Percentiles rank a stretch among this genome's conserved stretches.
Evolutionary conservation across 2,113 vertebrate genomes (phyloP).

Genomic region (Chitala chitala): DNA sequence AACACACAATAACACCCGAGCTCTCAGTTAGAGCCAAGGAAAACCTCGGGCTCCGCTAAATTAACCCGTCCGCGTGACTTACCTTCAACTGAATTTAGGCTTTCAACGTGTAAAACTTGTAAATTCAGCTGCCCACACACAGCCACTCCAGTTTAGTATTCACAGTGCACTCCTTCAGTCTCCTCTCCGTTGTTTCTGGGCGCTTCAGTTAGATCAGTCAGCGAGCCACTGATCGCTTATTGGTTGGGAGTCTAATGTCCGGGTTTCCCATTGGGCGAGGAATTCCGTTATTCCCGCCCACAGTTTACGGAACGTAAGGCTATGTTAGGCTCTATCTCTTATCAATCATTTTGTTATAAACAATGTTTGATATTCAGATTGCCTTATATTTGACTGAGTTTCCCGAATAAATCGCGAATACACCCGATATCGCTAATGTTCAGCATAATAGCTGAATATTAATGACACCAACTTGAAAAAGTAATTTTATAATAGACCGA

Average conservation of each 20-base stretch:
- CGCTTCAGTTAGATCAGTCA: slow-evolving; percentile 28
- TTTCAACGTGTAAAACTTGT: neutral
- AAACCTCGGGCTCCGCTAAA: too few species aligned
- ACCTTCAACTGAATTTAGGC: slow-evolving; percentile 39
- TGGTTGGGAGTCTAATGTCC: slow-evolving; percentile 34
- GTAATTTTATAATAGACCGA: too few species aligned
- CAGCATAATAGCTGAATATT: too few species aligned
- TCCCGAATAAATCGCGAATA: too few species aligned
- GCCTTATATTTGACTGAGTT: neutral
- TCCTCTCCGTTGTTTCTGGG: slow-evolving; percentile 24
- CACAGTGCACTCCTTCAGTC: slow-evolving; percentile 26
- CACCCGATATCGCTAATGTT: too few species aligned
- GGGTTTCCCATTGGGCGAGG: slow-evolving; percentile 39
- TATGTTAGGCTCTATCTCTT: neutral
- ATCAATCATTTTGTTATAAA: slow-evolving; percentile 5
- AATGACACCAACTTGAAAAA: too few species aligned
- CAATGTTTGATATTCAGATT: neutral
- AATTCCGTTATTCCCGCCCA: slow-evolving; percentile 35
- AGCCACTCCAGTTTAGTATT: slow-evolving; percentile 16
- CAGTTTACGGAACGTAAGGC: neutral
- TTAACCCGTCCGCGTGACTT: slow-evolving; percentile 25
- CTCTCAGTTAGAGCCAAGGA: neutral
- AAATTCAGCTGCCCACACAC: slow-evolving; percentile 3
- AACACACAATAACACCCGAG: neutral
- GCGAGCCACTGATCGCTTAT: slow-evolving; percentile 36